Evolutionary conservation across 2,113 vertebrate species (phyloP).

Genomic region (Alethe diademata): DNA sequence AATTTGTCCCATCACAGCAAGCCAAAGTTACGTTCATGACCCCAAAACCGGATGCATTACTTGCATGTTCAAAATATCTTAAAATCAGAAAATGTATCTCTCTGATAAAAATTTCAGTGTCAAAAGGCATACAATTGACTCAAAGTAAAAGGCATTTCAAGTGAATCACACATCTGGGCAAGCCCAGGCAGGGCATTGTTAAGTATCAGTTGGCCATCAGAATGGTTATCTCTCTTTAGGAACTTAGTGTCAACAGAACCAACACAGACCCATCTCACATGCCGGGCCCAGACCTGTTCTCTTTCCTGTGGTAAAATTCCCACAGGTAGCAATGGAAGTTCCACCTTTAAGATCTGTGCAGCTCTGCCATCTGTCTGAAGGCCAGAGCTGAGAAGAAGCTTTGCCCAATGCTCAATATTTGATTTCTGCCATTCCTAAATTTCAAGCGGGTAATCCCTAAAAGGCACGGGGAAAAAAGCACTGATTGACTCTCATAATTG

Average conservation of each 20-base stretch:
- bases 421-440: background rate
- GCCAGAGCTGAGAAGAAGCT: background rate
- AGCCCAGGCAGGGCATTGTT: constrained; percentile 37
- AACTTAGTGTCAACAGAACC: constrained; percentile 48
- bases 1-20: background rate
- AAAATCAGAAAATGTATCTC: background rate
- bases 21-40: background rate
- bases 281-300: background rate
- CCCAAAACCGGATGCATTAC: background rate
- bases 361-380: background rate
- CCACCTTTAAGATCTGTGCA: background rate
- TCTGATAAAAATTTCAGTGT: constrained; percentile 12
- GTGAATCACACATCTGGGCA: constrained; percentile 12
- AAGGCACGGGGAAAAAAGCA: background rate
- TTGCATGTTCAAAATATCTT: background rate
- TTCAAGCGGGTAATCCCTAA: background rate
- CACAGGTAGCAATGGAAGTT: background rate
- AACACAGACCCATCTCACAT: background rate
- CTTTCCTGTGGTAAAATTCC: background rate
- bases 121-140: background rate
- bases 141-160: constrained; percentile 13
- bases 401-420: background rate
- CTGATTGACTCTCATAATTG: background rate
- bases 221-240: constrained; percentile 66
- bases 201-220: constrained; percentile 53